These are phyloP conservation scores for Bellardia bayeri DNA, from an alignment of 2,888 invertebrate species.

Conservation along the genomic window DNA sequence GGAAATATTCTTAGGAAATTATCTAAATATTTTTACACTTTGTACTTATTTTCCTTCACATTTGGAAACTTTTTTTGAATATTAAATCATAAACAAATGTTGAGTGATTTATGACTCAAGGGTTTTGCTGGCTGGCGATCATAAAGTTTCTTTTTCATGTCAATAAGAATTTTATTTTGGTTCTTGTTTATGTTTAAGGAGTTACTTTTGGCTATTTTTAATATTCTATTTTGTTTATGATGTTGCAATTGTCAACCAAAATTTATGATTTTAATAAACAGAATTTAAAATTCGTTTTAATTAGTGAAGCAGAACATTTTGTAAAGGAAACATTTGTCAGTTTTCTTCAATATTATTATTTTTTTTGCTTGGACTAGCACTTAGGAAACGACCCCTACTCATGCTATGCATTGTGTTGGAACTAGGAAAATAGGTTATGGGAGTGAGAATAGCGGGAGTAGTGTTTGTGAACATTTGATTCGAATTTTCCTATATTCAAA, in stretches of 20 bases:
- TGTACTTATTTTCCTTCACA: neutral
- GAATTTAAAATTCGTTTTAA: neutral
- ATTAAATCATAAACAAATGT: slow-evolving; percentile 34
- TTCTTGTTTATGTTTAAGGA: neutral
- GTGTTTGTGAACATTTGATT: too few relatives aligned
- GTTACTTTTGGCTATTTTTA: slow-evolving; percentile 1
- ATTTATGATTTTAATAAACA: slow-evolving; percentile 18
- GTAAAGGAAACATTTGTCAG: too few relatives aligned
- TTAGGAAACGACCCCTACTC: too few relatives aligned
- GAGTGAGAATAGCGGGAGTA: too few relatives aligned
- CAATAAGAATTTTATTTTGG: slow-evolving; percentile 8
- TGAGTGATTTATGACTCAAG: slow-evolving; percentile 47
- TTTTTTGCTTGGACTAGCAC: too few relatives aligned
- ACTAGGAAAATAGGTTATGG: too few relatives aligned
- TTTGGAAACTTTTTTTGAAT: slow-evolving; percentile 8
- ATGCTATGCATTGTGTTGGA: too few relatives aligned
- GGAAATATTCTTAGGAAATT: slow-evolving; percentile 6
- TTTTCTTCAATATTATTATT: too few relatives aligned
- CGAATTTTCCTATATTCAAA: too few relatives aligned
- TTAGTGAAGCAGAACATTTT: neutral
- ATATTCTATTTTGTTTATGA: neutral
- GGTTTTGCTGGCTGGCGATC: neutral
- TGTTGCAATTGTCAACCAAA: neutral
- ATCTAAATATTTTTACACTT: neutral
- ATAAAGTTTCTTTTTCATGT: slow-evolving; percentile 16